Evolutionary conservation across 2,888 invertebrate genomes (phyloP).

Genomic region (Ophioninae sp.): DNA sequence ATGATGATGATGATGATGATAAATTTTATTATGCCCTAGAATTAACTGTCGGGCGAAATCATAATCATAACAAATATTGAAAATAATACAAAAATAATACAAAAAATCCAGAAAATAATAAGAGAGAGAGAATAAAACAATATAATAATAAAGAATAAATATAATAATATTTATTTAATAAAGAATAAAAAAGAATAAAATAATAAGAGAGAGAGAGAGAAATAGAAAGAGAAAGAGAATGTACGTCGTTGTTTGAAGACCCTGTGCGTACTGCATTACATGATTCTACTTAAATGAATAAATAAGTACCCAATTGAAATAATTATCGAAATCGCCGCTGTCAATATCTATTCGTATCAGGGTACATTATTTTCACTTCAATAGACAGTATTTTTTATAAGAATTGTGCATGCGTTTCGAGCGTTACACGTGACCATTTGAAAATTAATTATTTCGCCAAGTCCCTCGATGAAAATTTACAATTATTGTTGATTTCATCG

Average conservation of each 20-base stretch:
- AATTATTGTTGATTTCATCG: background rate
- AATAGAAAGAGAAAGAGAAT: background rate
- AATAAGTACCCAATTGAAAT: background rate
- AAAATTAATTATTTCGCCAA: background rate
- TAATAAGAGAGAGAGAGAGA: too few species aligned
- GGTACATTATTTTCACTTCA: background rate
- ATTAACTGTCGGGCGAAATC: too few species aligned
- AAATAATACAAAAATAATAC: too few species aligned
- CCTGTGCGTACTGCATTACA: slow-evolving; percentile 5
- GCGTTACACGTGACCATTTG: background rate
- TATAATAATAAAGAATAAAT: too few species aligned
- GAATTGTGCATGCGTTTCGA: background rate
- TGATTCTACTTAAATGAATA: background rate
- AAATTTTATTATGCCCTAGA: too few species aligned
- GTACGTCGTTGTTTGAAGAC: slow-evolving; percentile 4
- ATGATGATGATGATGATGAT: too few species aligned
- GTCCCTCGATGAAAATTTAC: background rate
- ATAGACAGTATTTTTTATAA: background rate
- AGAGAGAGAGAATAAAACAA: too few species aligned
- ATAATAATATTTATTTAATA: too few species aligned
- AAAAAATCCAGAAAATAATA: too few species aligned
- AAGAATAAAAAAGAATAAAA: too few species aligned
- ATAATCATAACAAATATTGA: too few species aligned
- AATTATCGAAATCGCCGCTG: background rate
- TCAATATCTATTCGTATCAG: background rate